phyloP scores from a whole-genome alignment of 2,888 invertebrate genomes.

The Eurytoma californica region DNA sequence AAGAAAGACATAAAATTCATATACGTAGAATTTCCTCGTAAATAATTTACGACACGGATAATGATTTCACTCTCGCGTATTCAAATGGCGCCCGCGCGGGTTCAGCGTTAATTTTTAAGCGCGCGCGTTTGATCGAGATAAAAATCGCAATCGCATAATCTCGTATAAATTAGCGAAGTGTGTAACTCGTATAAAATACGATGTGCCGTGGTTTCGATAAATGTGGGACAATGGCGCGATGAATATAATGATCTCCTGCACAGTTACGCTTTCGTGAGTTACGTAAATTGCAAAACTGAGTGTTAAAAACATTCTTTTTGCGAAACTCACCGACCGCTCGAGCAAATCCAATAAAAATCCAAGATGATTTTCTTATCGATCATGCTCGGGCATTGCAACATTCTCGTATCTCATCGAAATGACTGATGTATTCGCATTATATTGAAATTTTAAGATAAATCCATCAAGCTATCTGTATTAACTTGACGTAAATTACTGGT shows the following conservation, averaged over 20 bases:
- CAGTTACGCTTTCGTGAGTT: conserved; percentile 54
- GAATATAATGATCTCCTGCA: conserved; percentile 24
- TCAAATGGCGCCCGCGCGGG: background rate
- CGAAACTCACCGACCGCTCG: conserved; percentile 31
- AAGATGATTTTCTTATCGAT: conserved; percentile 17
- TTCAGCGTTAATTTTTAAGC: too few species aligned
- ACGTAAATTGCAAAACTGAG: conserved; percentile 47
- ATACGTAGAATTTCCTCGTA: conserved; percentile 10
- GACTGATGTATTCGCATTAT: background rate
- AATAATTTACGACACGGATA: background rate
- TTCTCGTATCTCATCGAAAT: background rate
- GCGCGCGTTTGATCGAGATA: too few species aligned
- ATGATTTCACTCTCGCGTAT: conserved; percentile 4
- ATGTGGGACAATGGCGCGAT: conserved; percentile 31
- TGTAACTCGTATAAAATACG: background rate
- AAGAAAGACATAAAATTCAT: conserved; percentile 14
- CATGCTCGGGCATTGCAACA: background rate
- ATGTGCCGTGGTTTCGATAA: background rate
- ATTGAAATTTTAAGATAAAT: too few species aligned
- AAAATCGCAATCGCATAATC: too few species aligned
- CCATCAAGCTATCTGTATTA: too few species aligned
- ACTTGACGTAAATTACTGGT: too few species aligned
- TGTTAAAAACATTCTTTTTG: conserved; percentile 41
- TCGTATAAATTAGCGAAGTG: background rate
- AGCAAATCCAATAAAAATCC: conserved; percentile 34